phyloP scores from a whole-genome alignment of 2,797 vertebrate genomes.

The Coendou prehensilis region DNA sequence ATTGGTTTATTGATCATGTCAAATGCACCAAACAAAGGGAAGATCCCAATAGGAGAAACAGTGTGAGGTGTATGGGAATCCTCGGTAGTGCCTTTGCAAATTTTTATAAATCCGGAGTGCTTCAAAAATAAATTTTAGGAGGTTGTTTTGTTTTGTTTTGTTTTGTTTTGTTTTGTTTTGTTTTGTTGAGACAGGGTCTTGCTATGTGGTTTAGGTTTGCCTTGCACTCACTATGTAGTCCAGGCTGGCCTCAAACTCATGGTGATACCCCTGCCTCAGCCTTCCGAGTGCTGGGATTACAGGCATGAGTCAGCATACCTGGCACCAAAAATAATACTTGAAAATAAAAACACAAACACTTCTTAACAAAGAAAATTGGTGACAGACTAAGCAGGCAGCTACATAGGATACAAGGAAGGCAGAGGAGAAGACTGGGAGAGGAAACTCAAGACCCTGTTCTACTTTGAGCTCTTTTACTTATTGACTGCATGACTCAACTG shows the following conservation, averaged over 20 bases:
- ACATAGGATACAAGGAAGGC: rapidly evolving
- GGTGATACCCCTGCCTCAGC: background rate
- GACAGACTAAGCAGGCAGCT: background rate
- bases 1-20: background rate
- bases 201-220: too few species aligned
- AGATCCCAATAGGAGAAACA: background rate
- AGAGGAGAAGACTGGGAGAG: rapidly evolving
- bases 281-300: background rate
- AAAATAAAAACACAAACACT: background rate
- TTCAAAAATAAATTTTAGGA: background rate
- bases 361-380: background rate
- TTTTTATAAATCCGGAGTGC: background rate
- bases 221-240: background rate
- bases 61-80: background rate
- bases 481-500: background rate
- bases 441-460: background rate
- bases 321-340: background rate
- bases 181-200: background rate
- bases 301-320: background rate
- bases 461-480: background rate
- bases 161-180: too few species aligned
- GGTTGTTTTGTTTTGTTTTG: too few species aligned
- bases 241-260: background rate
- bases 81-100: background rate
- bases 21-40: background rate